Evolutionary conservation across 2,797 vertebrate species (phyloP), one percentile per base, ranked within the genome.

Genomic region (Tadarida brasiliensis): DNA sequence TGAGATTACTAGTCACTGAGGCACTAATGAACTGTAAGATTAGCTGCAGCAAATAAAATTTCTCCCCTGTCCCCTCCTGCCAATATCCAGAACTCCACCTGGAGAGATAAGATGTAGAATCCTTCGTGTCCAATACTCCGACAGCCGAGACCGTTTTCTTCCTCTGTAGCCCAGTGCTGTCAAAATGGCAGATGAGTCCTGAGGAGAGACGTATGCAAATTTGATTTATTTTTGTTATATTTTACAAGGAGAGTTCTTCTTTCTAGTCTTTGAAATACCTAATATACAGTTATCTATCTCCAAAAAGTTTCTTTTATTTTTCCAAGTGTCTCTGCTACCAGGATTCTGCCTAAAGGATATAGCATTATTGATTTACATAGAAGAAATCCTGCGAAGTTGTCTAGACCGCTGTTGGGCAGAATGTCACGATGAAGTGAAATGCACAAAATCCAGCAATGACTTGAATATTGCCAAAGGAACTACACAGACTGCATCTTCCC

Each of bases 1-100:
- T 98, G 97, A 97, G 94, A 98, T 97, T 92, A 93, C 95, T 91
- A 97, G 96, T 97, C 95, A 96, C 97, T 97, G 96, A 98, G 94
- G 95, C 1, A 95, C 91, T 98, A 96, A 97, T 98, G 97, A 98
- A 94, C 85, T 97, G 82, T 91, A 97, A 98, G 97, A 96, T 95
- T 96, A 98, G 96, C 92, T 96, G 57, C 49, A 93, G 92, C 95
- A 94, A 97, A 97, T 56, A 90, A 96, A 97, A 97, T 97, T 97
- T 98, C 71, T 93, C 96, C 71, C 83, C 51, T 85, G 80, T 65
- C 90, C 94, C 96, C 91, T 96, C 95, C 96, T 97, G 97, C 95
- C 97, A 96, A 82, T 24, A 93, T 96, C 89, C 87, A 74, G 96
- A 91, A 90, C 94, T 97, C 94, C 84, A 97, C 93, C 39, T 93